Base-by-base conservation (phyloP, 2,797 vertebrate genomes). In the Mycteria americana region DNA sequence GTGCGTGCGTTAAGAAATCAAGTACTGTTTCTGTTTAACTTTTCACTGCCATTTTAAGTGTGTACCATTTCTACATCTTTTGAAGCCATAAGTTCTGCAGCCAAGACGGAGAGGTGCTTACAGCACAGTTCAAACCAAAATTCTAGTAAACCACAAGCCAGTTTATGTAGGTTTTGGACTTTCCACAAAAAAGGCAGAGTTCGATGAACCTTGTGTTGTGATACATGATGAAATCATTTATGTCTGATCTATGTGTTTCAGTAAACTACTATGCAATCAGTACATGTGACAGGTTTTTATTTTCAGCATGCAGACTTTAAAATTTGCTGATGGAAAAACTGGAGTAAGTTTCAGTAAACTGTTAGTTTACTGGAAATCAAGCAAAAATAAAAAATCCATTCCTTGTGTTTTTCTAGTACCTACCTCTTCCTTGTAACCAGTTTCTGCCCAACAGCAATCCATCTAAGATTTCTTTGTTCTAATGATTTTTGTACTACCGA, bases 161-260 rank as follows among this genome's bases (percentile, higher is more conserved):
- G 18, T 33, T 79, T 48, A 43, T 1, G 2, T 4, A 46, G 22
- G 17, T 62, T 76, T 70, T 56, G 43, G 35, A 25, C 33, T 35
- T 69, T 6, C 19, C 43, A 18, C 7, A 5, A 31, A 31, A 63
- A 72, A 70, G 21, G 22, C 19, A 28, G 22, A 31, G 18, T 62
- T 65, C 0, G 1, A 62, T 7, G 12, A 78, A 45, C 7, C 2
- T 30, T 16, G 13, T 2, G 1, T 14, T 65, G 6, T 31, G 23
- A 53, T 10, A 51, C 11, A 9, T 0, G 0, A 60, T 24, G 9
- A 72, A 76, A 72, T 18, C 7, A 15, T 11, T 35, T 18, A 46
- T 13, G 6, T 39, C 46, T 59, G 13, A 59, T 15, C 28, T 23
- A 18, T 2, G 7, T 15, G 23, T 24, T 53, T 80, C 59, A n/a